Evolutionary conservation across 2,888 invertebrate species (phyloP).

Genomic region (Xanthorhoe designata): DNA sequence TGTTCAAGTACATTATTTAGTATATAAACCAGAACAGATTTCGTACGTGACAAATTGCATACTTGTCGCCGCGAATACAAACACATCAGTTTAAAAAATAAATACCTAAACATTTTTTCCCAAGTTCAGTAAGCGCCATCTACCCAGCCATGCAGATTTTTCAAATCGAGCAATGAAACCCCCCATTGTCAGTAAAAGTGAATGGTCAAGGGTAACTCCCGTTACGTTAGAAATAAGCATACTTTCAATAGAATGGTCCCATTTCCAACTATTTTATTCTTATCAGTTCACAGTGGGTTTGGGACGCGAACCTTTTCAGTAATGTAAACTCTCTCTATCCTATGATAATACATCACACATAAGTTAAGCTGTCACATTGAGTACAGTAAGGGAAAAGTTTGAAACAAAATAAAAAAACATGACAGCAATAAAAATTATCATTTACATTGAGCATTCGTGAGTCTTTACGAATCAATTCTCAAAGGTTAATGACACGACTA

Average conservation of each 20-base stretch:
- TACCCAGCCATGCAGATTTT: background rate
- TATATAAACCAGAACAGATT: too few relatives aligned
- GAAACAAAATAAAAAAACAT: background rate
- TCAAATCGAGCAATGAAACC: background rate
- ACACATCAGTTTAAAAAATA: too few relatives aligned
- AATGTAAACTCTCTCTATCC: conserved; percentile 18
- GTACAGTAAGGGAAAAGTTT: background rate
- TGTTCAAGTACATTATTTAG: too few relatives aligned
- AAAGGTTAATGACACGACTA: too few relatives aligned
- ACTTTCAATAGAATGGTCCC: background rate
- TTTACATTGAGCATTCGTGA: too few relatives aligned
- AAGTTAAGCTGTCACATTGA: background rate
- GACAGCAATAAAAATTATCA: too few relatives aligned
- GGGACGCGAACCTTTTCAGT: conserved; percentile 13
- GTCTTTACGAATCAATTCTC: too few relatives aligned
- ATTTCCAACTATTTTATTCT: conserved; percentile 3
- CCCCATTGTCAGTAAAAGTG: background rate
- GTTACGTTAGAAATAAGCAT: conserved; percentile 1
- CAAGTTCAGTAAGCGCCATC: background rate
- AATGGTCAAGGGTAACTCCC: background rate
- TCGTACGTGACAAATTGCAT: too few relatives aligned
- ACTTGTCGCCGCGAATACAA: too few relatives aligned
- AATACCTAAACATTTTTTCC: too few relatives aligned
- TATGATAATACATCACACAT: conserved; percentile 15
- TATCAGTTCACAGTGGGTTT: background rate